Conservation (phyloP, 2,888 invertebrate species). For the Caenorhabditis uteleia region DNA sequence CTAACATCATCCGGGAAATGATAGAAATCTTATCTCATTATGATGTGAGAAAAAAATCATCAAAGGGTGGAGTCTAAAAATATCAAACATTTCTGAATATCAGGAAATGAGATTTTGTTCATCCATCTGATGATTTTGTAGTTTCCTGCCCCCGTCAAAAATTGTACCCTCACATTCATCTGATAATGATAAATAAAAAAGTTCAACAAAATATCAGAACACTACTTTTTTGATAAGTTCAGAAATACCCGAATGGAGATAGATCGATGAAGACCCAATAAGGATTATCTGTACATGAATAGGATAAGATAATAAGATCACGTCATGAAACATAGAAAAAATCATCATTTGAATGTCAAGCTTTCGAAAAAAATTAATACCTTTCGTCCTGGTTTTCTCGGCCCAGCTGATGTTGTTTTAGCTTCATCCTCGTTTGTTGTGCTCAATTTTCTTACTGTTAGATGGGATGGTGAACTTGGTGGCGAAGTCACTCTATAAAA, state of each 20-base stretch:
- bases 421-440: slow-evolving; percentile 44
- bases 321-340: too few relatives aligned
- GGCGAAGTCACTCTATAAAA: slow-evolving; percentile 41
- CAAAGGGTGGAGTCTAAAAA: too few relatives aligned
- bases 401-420: slow-evolving; percentile 34
- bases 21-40: not conserved
- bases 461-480: slow-evolving; percentile 43
- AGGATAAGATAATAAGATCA: slow-evolving; percentile 18
- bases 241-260: not conserved
- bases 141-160: too few relatives aligned
- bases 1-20: not conserved
- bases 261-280: slow-evolving; percentile 10
- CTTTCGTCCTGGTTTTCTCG: slow-evolving; percentile 41
- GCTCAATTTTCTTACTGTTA: slow-evolving; percentile 40
- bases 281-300: slow-evolving; percentile 34
- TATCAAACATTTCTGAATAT: too few relatives aligned
- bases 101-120: too few relatives aligned
- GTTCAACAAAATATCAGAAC: too few relatives aligned
- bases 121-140: too few relatives aligned
- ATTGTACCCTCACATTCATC: too few relatives aligned
- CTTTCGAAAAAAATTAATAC: slow-evolving; percentile 16
- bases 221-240: too few relatives aligned
- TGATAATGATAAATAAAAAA: too few relatives aligned
- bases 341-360: too few relatives aligned
- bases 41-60: too few relatives aligned